phyloP scores from a whole-genome alignment of 2,888 invertebrate species.

The Oligia strigilis region DNA sequence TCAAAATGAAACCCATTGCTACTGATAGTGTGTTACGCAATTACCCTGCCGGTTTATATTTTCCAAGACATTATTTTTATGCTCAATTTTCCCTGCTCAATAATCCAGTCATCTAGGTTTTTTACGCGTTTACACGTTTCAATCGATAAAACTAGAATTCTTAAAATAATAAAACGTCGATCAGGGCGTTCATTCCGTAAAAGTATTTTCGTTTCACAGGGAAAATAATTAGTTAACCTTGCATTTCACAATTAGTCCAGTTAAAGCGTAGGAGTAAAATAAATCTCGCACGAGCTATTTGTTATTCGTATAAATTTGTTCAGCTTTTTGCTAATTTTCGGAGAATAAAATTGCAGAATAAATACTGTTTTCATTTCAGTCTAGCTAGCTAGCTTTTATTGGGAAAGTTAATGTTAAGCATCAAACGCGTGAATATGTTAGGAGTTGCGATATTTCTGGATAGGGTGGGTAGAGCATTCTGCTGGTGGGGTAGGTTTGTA shows the following conservation, averaged over 20 bases:
- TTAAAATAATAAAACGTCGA: background rate
- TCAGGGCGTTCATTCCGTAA: background rate
- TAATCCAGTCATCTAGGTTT: background rate
- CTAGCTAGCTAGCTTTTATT: slow-evolving; percentile 10
- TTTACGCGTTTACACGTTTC: too few relatives aligned
- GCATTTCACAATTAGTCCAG: slow-evolving; percentile 27
- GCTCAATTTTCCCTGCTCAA: background rate
- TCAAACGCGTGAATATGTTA: background rate
- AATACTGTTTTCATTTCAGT: slow-evolving; percentile 21
- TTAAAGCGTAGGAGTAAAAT: slow-evolving; percentile 38
- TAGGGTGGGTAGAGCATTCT: background rate
- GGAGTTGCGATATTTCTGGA: background rate
- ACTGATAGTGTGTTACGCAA: too few relatives aligned
- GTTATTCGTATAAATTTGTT: slow-evolving; percentile 20
- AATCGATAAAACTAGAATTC: background rate
- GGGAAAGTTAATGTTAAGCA: background rate
- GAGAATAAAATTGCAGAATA: slow-evolving; percentile 6
- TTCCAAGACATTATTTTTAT: too few relatives aligned
- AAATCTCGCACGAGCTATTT: slow-evolving; percentile 25
- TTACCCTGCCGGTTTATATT: too few relatives aligned
- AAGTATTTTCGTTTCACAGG: slow-evolving; percentile 5
- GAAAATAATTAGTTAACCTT: slow-evolving; percentile 18
- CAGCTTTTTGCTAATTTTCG: slow-evolving; percentile 22
- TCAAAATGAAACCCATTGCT: too few relatives aligned
- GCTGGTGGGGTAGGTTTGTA: background rate